Conservation (phyloP, 2,888 invertebrate genomes). For the Thera obeliscata region DNA sequence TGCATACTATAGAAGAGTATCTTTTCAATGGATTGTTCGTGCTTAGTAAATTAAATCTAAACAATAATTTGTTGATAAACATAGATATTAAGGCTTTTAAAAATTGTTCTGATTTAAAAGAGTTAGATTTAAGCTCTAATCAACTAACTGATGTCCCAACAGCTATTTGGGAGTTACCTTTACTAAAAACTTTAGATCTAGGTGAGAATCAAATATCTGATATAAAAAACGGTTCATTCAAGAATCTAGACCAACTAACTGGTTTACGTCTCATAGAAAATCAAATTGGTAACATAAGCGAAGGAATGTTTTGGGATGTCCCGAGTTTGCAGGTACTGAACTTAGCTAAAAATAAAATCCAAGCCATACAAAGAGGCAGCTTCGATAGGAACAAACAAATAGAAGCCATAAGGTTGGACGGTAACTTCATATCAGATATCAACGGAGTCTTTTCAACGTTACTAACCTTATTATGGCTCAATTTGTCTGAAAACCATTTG, state of each 20-base stretch:
- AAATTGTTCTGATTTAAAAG: constrained; percentile 94
- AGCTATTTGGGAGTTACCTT: constrained; percentile 91
- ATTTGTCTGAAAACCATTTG: constrained; percentile 95
- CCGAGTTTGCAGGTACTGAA: constrained; percentile 93
- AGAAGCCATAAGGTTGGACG: constrained; percentile 94
- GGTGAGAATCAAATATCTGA: constrained; percentile 95
- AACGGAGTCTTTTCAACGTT: constrained; percentile 95
- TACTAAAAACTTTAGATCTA: constrained; percentile 94
- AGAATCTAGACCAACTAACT: constrained; percentile 93
- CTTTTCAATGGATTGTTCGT: constrained; percentile 94
- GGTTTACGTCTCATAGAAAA: constrained; percentile 95
- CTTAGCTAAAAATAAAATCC: constrained; percentile 94
- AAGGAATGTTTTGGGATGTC: constrained; percentile 93
- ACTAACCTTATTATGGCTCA: constrained; percentile 92
- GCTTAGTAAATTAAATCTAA: constrained; percentile 92
- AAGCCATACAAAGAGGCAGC: constrained; percentile 91
- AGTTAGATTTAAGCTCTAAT: constrained; percentile 95
- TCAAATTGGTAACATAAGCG: constrained; percentile 92
- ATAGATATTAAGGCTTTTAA: constrained; percentile 92
- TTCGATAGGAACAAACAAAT: constrained; percentile 92
- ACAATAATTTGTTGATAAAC: constrained; percentile 91
- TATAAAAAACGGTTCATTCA: constrained; percentile 93
- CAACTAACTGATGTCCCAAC: constrained; percentile 91
- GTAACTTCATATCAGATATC: constrained; percentile 94
- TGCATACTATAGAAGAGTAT: constrained; percentile 91